Evolutionary conservation across 2,113 vertebrate species (phyloP).

Genomic region (Poeciliopsis retropinna): DNA sequence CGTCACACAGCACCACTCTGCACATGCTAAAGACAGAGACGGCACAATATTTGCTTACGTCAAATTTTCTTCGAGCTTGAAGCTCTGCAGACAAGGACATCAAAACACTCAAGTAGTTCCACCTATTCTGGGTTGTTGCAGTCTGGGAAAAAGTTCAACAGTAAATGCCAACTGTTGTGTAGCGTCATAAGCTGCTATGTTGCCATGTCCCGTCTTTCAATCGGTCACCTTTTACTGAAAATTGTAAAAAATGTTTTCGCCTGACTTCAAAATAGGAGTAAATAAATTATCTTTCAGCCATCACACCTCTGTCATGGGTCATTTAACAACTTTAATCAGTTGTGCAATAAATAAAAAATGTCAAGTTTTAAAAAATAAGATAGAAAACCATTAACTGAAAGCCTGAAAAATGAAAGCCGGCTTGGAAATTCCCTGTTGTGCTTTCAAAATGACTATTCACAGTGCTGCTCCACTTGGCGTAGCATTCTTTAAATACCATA

Average conservation of each 20-base stretch:
- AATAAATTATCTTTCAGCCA: too few relatives aligned
- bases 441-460: background rate
- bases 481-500: background rate
- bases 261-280: too few relatives aligned
- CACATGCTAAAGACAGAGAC: conserved; percentile 8
- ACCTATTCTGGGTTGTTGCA: background rate
- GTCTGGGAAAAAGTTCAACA: background rate
- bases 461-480: background rate
- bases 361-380: too few relatives aligned
- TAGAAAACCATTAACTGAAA: background rate
- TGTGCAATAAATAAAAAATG: background rate
- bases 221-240: too few relatives aligned
- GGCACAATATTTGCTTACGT: background rate
- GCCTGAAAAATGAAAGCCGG: background rate
- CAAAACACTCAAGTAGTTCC: background rate
- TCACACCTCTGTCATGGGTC: background rate
- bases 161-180: too few relatives aligned
- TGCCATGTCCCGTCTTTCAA: too few relatives aligned
- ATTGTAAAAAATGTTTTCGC: too few relatives aligned
- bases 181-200: too few relatives aligned
- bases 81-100: background rate
- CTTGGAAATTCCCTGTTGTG: background rate
- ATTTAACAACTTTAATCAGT: background rate
- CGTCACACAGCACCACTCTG: conserved; percentile 23
- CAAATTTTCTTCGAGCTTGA: background rate